Base-by-base conservation (phyloP, 92 coral and sea anemone species). In the Ricordea florida region DNA sequence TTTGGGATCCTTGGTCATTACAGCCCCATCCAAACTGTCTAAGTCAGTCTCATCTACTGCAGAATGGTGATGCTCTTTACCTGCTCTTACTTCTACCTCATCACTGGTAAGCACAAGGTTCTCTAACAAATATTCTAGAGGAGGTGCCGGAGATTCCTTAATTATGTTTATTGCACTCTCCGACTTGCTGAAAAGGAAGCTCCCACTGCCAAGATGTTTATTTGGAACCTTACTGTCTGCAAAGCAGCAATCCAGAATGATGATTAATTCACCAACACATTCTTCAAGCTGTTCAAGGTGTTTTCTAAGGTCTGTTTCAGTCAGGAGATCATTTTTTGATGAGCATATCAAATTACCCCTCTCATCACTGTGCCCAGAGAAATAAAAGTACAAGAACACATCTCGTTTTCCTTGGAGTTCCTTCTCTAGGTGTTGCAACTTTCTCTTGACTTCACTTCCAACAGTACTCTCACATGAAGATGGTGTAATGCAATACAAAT, bases 361-460 rank as follows among this genome's bases (percentile, higher is more conserved):
- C 28, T 57, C 42, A 34, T 73, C 69, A 58, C 74, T 57, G 56
- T 61, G 70, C 6, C 80, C 68, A 60, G 80, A 51, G 14, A 69
- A 69, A 35, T 69, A 69, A 51, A 69, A 69, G 28, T 50, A 69
- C 50, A 69, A 11, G 27, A 50, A 35, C 26, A 55, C 76, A 34
- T 69, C 50, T 18, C n/a, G 49, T 43, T 50, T 69, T 34, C 40
- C 65, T 38, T 52, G 22, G 20, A 69, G 52, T 40, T 14, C 3
- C 3, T 27, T 17, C 26, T 37, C 38, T 24, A 69, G 25, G 2
- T 34, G n/a, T 20, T 21, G 16, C 0, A 69, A 50, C 9, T 15
- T 22, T 51, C 33, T 15, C 23, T 14, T 51, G 36, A 69, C 64
- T 10, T 35, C 32, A 2, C 15, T 10, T 2, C 62, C 63, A 11